Evolutionary conservation across 2,888 invertebrate species (phyloP).

Genomic region (Nudaria mundana): DNA sequence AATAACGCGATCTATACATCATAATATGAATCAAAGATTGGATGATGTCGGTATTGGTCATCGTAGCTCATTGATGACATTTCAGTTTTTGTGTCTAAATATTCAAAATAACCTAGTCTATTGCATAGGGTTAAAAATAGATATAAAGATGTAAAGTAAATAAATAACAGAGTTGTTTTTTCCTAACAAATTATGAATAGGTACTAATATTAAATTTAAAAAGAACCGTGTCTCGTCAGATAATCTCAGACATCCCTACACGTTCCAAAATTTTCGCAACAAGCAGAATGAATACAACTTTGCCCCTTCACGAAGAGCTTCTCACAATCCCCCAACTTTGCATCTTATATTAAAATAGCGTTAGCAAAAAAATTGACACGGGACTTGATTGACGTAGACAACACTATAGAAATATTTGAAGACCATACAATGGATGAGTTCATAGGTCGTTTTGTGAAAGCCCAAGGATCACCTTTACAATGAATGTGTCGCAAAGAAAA

Average conservation of each 20-base stretch:
- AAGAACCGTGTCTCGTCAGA: background rate
- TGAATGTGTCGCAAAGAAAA: conserved; percentile 49
- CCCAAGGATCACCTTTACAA: conserved; percentile 17
- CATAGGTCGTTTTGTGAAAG: conserved; percentile 46
- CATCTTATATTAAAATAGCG: conserved; percentile 45
- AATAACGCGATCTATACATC: too few species aligned
- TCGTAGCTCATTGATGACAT: too few species aligned
- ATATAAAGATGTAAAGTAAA: too few species aligned
- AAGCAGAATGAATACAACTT: conserved; percentile 17
- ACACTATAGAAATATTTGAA: conserved; percentile 29
- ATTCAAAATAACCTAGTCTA: too few species aligned
- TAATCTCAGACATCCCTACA: background rate
- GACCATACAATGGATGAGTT: conserved; percentile 41
- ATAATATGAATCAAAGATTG: too few species aligned
- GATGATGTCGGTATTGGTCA: too few species aligned
- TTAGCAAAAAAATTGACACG: conserved; percentile 48
- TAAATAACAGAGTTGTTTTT: too few species aligned
- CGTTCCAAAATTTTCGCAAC: conserved; percentile 1
- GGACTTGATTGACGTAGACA: conserved; percentile 54
- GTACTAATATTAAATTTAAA: background rate
- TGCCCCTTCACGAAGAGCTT: conserved; percentile 21
- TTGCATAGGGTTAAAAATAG: too few species aligned
- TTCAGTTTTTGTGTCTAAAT: too few species aligned
- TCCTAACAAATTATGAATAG: too few species aligned
- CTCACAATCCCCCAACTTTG: conserved; percentile 30